Base-by-base conservation (phyloP, 1,140 invertebrate genomes). In the Polypedilum pembai region DNA sequence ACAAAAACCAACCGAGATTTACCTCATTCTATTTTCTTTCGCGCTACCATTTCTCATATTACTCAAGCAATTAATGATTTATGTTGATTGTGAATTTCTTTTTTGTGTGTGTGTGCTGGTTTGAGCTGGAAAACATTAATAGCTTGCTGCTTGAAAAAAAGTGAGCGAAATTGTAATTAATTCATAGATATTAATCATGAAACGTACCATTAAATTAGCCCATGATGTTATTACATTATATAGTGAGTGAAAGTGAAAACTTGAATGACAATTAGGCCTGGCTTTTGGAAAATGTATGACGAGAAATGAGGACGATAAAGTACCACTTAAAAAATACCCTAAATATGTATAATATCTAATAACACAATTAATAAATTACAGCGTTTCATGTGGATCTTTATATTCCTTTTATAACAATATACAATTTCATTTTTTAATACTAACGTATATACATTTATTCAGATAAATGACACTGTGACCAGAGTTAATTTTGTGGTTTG, bases 151-250 rank as follows among this genome's bases (percentile, higher is more conserved):
- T 56, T 3, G 12, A 33, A 33, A 33, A 33, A 33, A 33, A 33
- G 24, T 33, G 24, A 56, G 45, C 45, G 45, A 56, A 56, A 12
- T n/a, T 56, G 45, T 56, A 56, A 56, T 56, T 56, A 56, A 56
- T 56, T 56, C 45, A 56, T n/a, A 56, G 45, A 56, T 56, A 56
- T 56, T 56, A 56, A 56, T 56, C 45, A 56, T 56, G 45, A 56
- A 56, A 56, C 45, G 45, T 56, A 56, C 45, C 45, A 56, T 56
- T 56, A 56, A 56, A 56, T 56, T 56, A 56, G 45, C 12, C 24
- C 45, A 56, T 56, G 45, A 56, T 56, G 45, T 56, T 56, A 56
- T 56, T 56, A 12, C 45, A 56, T 56, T 56, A 56, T 56, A 56
- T 56, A 56, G 45, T 56, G 12, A 56, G 45, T 56, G 12, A 56